These are phyloP conservation scores for Emydoidea blandingii DNA, from an alignment of 2,797 vertebrate genomes.

Conservation along the genomic window DNA sequence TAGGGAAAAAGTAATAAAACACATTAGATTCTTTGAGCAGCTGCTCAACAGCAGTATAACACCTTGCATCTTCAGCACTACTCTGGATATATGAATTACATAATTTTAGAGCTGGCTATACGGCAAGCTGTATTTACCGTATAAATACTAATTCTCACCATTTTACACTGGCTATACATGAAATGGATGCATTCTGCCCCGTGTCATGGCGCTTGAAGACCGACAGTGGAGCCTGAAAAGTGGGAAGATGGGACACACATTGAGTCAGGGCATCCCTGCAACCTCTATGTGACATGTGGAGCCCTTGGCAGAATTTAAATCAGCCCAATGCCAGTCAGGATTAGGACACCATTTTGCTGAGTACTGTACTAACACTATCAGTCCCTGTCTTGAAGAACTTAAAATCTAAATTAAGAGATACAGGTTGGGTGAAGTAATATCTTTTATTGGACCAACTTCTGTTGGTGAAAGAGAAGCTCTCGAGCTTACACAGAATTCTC, in stretches of 20 bases:
- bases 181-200: neutral
- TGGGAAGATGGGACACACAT: neutral
- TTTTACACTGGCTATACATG: neutral
- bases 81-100: neutral
- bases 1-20: neutral
- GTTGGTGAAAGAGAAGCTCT: no score
- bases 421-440: neutral
- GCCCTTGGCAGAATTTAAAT: neutral
- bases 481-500: no score
- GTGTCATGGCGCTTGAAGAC: neutral
- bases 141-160: neutral
- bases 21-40: neutral
- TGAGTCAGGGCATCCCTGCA: neutral
- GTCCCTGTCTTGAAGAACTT: neutral
- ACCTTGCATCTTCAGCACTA: neutral
- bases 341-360: neutral
- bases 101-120: neutral
- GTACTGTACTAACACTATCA: neutral
- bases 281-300: neutral
- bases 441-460: neutral
- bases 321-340: neutral
- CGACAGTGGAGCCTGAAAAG: neutral
- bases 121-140: neutral
- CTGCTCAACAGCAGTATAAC: neutral
- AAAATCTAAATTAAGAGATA: neutral